Base-by-base conservation (phyloP, 1,140 invertebrate species). In the Macrobrachium rosenbergii region DNA sequence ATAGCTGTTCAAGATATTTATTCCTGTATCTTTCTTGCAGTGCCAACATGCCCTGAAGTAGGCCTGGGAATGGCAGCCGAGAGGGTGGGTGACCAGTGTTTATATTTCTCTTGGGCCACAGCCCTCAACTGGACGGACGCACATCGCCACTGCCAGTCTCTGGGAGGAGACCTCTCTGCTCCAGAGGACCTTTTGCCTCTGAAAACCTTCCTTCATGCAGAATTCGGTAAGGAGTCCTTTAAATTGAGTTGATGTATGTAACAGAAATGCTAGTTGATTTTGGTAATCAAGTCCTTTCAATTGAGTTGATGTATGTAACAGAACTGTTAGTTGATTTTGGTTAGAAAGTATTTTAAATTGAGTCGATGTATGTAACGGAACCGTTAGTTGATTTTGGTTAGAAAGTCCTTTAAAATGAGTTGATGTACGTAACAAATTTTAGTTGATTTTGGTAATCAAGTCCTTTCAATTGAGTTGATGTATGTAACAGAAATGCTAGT, bases 111-210 rank as follows among this genome's bases (percentile, higher is more conserved):
- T 58, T 37, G 79, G 43, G 78, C 14, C 2, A 62, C 63, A 19
- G 45, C 45, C 17, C 79, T 63, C 52, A 87, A 87, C 85, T 87
- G 85, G 85, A 87, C 85, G 0, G 23, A 78, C 0, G 76, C 85
- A 12, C 78, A 87, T 37, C 52, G 23, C 78, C 85, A 75, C 2
- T 87, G 85, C 17, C 85, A 82, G 58, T 11, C 37, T 5, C 85
- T 87, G 0, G 67, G 85, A 11, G 78, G 76, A 16, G 78, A 75
- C 64, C 78, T 87, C 52, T 76, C 76, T 5, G 85, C 78, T 6
- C 76, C 85, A 10, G 67, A 81, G 69, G 85, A 79, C 78, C 69
- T 87, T 19, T 23, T 73, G 21, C 85, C 78, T 16, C 28, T 87
- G 17, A 87, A 75, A 43, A 60, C 62, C 17, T 87, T 87, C 72